phyloP scores from a whole-genome alignment of 30 jellyfish, hydroid and myxozoan genomes.

The Hydractinia echinata region DNA sequence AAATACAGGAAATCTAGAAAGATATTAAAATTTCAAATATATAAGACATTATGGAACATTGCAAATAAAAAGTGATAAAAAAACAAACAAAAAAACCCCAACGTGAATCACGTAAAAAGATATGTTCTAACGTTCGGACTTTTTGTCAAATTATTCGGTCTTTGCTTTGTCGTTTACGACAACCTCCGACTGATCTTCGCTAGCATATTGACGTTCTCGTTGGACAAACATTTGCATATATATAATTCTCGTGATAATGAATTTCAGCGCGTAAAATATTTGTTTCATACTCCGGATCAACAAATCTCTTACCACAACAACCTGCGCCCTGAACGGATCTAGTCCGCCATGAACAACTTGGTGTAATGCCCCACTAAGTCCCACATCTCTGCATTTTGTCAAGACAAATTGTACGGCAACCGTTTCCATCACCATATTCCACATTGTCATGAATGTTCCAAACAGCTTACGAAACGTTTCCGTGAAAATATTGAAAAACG shows the following conservation, averaged over 20 bases:
- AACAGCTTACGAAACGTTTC: conserved; percentile 9
- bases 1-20: too few relatives aligned
- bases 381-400: not conserved
- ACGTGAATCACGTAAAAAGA: too few relatives aligned
- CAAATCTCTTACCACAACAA: conserved; percentile 63
- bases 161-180: not conserved
- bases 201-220: conserved; percentile 79
- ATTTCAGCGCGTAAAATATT: conserved; percentile 58
- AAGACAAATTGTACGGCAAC: conserved; percentile 47
- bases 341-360: conserved; percentile 79
- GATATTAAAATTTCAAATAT: too few relatives aligned
- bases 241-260: conserved; percentile 49
- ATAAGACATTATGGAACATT: too few relatives aligned
- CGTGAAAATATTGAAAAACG: conserved; percentile 18
- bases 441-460: not conserved
- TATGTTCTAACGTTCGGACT: too few relatives aligned
- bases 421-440: conserved; percentile 27
- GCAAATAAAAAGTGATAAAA: too few relatives aligned
- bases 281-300: conserved; percentile 55
- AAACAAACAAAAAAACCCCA: too few relatives aligned
- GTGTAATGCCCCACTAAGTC: conserved; percentile 23
- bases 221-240: conserved; percentile 62
- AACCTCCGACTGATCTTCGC: conserved; percentile 41
- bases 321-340: conserved; percentile 93
- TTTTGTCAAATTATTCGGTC: too few relatives aligned